Evolutionary conservation across 2,113 vertebrate species (phyloP).

Genomic region (Eptatretus burgeri): DNA sequence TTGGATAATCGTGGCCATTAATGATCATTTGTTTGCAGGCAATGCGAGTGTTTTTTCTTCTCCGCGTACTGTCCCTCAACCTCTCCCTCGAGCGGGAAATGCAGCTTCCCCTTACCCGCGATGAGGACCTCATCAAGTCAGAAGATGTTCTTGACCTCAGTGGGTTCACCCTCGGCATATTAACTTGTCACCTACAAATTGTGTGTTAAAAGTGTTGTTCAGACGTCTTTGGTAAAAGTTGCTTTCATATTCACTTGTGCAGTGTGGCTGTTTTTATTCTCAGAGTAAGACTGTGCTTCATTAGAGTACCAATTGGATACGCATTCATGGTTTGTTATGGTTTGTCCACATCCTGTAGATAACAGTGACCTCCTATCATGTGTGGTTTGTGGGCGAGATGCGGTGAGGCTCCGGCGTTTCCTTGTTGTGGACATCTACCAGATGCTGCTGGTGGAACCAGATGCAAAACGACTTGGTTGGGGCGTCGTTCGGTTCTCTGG

Average conservation of each 20-base stretch:
- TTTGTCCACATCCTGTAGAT: conserved; percentile 21
- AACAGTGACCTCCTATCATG: conserved; percentile 93
- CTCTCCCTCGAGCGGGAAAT: conserved; percentile 53
- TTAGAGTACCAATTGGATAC: not conserved
- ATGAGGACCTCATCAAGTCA: conserved; percentile 71
- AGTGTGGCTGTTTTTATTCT: not conserved
- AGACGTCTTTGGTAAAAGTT: too few species aligned
- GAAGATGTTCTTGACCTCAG: conserved; percentile 90
- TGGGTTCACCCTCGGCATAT: conserved; percentile 20
- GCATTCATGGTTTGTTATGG: not conserved
- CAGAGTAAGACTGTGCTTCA: not conserved
- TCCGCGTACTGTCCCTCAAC: conserved; percentile 51
- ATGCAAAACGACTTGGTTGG: conserved; percentile 71
- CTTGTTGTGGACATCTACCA: conserved; percentile 86
- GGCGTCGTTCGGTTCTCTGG: conserved; percentile 90
- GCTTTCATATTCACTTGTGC: too few species aligned
- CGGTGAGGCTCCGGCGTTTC: conserved; percentile 59
- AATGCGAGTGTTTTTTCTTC: conserved; percentile 87
- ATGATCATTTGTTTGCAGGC: conserved; percentile 23
- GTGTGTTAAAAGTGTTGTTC: too few species aligned
- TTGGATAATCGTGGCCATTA: too few species aligned
- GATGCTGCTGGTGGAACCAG: conserved; percentile 88
- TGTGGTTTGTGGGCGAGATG: conserved; percentile 71
- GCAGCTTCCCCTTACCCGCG: conserved; percentile 58
- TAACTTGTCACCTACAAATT: too few species aligned